Evolutionary conservation across 35 echinoderm and acorn worm genomes (phyloP).

Genomic region (Diadema setosum): DNA sequence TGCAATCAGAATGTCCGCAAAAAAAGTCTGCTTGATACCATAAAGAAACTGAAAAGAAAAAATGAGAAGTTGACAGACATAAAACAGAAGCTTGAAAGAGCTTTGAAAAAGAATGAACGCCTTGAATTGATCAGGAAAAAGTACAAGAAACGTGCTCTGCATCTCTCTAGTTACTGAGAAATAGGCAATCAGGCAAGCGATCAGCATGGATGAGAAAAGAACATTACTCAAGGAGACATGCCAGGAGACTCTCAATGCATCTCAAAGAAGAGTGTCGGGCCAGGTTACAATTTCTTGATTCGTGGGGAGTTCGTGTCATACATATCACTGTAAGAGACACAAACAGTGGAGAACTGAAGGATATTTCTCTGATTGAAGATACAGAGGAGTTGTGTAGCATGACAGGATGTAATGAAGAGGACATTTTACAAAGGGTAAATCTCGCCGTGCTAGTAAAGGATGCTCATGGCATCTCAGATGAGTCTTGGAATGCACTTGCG

Average conservation of each 20-base stretch:
- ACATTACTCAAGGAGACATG: neutral
- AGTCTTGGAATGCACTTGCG: neutral
- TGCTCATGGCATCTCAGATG: conserved; percentile 28
- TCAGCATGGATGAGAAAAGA: neutral
- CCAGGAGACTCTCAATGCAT: neutral
- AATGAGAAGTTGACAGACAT: too few species aligned
- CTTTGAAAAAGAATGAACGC: too few species aligned
- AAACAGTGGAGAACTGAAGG: neutral
- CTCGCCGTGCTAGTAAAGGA: conserved; percentile 4
- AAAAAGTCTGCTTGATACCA: too few species aligned
- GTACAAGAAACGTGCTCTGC: too few species aligned
- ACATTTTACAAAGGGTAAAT: neutral
- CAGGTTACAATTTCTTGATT: neutral
- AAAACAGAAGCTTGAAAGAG: too few species aligned
- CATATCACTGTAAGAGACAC: neutral
- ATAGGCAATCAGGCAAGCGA: neutral
- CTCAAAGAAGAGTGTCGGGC: neutral
- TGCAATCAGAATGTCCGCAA: too few species aligned
- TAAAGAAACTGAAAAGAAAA: too few species aligned
- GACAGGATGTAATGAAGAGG: neutral
- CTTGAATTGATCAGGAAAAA: too few species aligned
- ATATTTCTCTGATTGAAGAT: conserved; percentile 15
- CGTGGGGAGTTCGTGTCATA: neutral
- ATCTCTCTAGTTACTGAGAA: too few species aligned
- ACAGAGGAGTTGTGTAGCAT: neutral